phyloP scores from a whole-genome alignment of 2,797 vertebrate species.

The Etheostoma perlongum region DNA sequence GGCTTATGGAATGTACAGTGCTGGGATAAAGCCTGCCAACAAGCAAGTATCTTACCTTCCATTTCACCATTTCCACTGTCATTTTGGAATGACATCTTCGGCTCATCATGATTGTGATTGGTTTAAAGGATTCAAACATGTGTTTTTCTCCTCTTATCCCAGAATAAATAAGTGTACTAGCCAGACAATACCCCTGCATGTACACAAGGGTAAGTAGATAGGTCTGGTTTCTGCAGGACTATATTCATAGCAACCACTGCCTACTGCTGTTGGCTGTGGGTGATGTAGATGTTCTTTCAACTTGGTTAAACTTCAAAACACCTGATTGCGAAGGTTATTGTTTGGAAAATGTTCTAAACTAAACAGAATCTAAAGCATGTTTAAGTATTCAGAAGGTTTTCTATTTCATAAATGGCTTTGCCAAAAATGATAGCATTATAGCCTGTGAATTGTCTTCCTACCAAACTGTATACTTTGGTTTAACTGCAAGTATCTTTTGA shows the following conservation, averaged over 20 bases:
- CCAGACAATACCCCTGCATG: too few relatives aligned
- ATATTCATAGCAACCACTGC: neutral
- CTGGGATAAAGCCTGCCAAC: too few relatives aligned
- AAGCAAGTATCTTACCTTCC: too few relatives aligned
- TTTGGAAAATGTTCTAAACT: neutral
- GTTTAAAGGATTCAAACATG: too few relatives aligned
- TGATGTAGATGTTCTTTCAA: slow-evolving; percentile 1
- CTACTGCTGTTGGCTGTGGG: neutral
- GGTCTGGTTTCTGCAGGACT: too few relatives aligned
- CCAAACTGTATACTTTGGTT: neutral
- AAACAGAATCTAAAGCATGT: neutral
- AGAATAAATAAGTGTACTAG: too few relatives aligned
- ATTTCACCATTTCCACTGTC: too few relatives aligned
- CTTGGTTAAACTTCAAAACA: neutral
- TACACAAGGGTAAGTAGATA: too few relatives aligned
- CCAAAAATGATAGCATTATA: neutral
- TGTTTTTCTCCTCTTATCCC: too few relatives aligned
- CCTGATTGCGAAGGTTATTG: neutral
- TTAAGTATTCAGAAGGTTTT: neutral
- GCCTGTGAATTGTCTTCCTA: neutral
- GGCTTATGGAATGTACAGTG: too few relatives aligned
- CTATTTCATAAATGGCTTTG: neutral
- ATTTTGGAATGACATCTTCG: too few relatives aligned
- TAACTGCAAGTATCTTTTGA: slow-evolving; percentile 11
- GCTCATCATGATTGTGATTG: too few relatives aligned